phyloP scores from a whole-genome alignment of 2,888 invertebrate genomes.

The Thymelicus sylvestris region DNA sequence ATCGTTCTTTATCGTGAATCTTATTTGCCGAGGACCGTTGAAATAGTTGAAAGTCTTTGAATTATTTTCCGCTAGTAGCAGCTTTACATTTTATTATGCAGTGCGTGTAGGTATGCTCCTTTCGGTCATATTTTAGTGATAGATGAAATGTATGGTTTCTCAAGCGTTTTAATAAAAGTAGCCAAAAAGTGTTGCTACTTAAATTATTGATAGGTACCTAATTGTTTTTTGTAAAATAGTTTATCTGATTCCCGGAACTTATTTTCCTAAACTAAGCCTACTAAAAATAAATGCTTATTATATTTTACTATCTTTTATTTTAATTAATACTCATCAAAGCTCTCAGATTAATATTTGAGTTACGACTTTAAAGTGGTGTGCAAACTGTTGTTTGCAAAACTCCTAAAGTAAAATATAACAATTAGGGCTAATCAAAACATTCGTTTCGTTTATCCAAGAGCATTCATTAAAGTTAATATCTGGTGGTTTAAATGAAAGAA shows the following conservation, averaged over 20 bases:
- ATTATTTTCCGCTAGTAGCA: conserved; percentile 17
- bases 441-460: conserved; percentile 33
- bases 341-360: too few relatives aligned
- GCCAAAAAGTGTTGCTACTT: too few relatives aligned
- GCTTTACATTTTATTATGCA: conserved; percentile 22
- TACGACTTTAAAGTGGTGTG: not conserved
- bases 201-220: too few relatives aligned
- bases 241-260: too few relatives aligned
- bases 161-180: too few relatives aligned
- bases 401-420: not conserved
- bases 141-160: too few relatives aligned
- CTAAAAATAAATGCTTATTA: too few relatives aligned
- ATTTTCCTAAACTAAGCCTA: too few relatives aligned
- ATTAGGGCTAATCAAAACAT: conserved; percentile 32
- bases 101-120: not conserved
- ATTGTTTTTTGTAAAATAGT: too few relatives aligned
- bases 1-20: conserved; percentile 52
- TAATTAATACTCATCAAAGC: too few relatives aligned
- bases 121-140: not conserved
- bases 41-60: conserved; percentile 26
- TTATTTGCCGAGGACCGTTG: conserved; percentile 44
- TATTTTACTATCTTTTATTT: too few relatives aligned
- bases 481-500: conserved; percentile 10
- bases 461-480: conserved; percentile 16
- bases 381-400: not conserved